phyloP scores from a whole-genome alignment of 2,113 vertebrate species.

The Eublepharis macularius region DNA sequence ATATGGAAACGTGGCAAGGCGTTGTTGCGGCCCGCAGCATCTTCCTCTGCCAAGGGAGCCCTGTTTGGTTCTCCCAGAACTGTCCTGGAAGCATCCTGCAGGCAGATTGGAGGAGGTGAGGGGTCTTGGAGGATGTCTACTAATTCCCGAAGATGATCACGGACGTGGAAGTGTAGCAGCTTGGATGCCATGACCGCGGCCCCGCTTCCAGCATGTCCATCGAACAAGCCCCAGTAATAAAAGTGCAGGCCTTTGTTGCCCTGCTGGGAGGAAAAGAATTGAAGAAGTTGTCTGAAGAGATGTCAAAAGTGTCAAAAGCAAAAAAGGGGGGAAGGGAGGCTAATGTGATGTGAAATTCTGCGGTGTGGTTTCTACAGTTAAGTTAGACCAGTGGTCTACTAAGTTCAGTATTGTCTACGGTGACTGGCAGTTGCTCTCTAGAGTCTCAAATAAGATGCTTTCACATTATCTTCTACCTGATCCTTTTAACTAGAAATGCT shows the following conservation, averaged over 20 bases:
- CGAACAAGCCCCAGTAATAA: constrained; percentile 94
- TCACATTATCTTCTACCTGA: no score
- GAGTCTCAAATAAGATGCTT: no score
- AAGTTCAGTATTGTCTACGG: no score
- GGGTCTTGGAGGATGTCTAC: constrained; percentile 88
- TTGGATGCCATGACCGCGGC: constrained; percentile 91
- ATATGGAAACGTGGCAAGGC: constrained; percentile 84
- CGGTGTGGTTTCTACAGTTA: no score
- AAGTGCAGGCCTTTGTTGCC: constrained; percentile 83
- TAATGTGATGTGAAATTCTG: background rate
- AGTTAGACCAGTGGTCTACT: no score
- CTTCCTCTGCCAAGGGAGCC: constrained; percentile 59
- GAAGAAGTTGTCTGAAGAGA: background rate
- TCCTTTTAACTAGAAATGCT: no score
- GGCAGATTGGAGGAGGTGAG: constrained; percentile 81
- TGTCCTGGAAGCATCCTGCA: constrained; percentile 63
- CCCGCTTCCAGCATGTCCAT: constrained; percentile 91
- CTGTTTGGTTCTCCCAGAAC: constrained; percentile 53
- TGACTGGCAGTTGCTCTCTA: no score
- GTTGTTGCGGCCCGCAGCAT: constrained; percentile 67
- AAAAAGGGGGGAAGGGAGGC: background rate
- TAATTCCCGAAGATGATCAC: constrained; percentile 88
- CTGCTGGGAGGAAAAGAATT: constrained; percentile 53
- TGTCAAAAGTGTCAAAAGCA: background rate
- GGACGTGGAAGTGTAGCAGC: constrained; percentile 88